Evolutionary conservation across 2,888 invertebrate genomes (phyloP).

Genomic region (Hydriomena furcata): DNA sequence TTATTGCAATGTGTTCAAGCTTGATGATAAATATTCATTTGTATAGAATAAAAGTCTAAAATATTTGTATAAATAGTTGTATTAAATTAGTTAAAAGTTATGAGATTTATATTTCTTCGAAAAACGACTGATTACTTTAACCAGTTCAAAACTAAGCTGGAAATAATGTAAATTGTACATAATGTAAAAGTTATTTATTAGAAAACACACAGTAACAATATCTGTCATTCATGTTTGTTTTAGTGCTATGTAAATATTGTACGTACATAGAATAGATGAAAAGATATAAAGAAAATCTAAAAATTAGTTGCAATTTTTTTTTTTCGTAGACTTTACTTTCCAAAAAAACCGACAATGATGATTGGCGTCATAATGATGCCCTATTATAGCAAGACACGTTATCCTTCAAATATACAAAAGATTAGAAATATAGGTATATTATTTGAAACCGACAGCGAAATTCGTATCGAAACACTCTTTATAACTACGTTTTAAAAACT

Average conservation of each 20-base stretch:
- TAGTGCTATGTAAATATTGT: slow-evolving; percentile 61
- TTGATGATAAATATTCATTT: slow-evolving; percentile 51
- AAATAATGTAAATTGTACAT: slow-evolving; percentile 56
- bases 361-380: too few species aligned
- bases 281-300: slow-evolving; percentile 56
- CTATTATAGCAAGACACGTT: too few species aligned
- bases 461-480: too few species aligned
- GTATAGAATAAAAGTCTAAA: slow-evolving; percentile 33
- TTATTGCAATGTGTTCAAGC: slow-evolving; percentile 76
- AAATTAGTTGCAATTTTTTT: slow-evolving; percentile 25
- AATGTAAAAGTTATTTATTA: slow-evolving; percentile 59
- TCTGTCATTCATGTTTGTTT: slow-evolving; percentile 46
- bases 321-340: not conserved
- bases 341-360: too few species aligned
- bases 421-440: too few species aligned
- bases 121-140: slow-evolving; percentile 73
- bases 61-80: slow-evolving; percentile 29
- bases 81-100: slow-evolving; percentile 34
- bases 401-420: too few species aligned
- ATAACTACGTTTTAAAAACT: too few species aligned
- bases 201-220: slow-evolving; percentile 37
- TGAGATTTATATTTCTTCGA: slow-evolving; percentile 31
- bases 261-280: slow-evolving; percentile 51
- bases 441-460: too few species aligned
- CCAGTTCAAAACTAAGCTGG: slow-evolving; percentile 42